These are phyloP conservation scores for Criorhina ranunculi DNA, from an alignment of 2,888 invertebrate species.

Conservation along the genomic window DNA sequence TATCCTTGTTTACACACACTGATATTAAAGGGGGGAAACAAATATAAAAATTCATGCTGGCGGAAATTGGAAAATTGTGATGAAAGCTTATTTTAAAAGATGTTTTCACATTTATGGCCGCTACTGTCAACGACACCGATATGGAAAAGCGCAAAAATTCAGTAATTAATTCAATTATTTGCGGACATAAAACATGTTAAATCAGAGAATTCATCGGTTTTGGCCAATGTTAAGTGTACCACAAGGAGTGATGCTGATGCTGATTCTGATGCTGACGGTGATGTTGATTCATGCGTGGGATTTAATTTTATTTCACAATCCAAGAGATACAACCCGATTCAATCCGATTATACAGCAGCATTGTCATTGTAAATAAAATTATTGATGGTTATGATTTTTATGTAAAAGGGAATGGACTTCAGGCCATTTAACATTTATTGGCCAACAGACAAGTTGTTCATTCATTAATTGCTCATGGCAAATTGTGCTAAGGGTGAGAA, in stretches of 20 bases:
- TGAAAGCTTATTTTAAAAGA: background rate
- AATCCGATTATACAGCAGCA: background rate
- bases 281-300: conserved; percentile 13
- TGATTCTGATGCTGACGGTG: background rate
- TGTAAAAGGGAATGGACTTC: too few species aligned
- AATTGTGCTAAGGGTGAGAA: too few species aligned
- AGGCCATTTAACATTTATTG: too few species aligned
- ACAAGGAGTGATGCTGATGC: background rate
- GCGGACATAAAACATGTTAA: background rate
- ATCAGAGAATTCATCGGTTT: background rate
- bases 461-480: too few species aligned
- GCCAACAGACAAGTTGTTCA: too few species aligned
- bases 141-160: conserved; percentile 9
- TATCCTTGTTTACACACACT: conserved; percentile 1
- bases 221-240: conserved; percentile 7
- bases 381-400: background rate
- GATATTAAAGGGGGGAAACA: background rate
- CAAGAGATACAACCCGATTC: background rate
- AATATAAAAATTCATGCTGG: background rate
- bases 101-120: background rate
- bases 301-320: conserved; percentile 7
- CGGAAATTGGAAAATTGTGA: background rate
- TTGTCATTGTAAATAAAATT: background rate
- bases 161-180: background rate
- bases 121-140: conserved; percentile 10